phyloP scores from a whole-genome alignment of 1,140 invertebrate species.

The Notospermus geniculatus region DNA sequence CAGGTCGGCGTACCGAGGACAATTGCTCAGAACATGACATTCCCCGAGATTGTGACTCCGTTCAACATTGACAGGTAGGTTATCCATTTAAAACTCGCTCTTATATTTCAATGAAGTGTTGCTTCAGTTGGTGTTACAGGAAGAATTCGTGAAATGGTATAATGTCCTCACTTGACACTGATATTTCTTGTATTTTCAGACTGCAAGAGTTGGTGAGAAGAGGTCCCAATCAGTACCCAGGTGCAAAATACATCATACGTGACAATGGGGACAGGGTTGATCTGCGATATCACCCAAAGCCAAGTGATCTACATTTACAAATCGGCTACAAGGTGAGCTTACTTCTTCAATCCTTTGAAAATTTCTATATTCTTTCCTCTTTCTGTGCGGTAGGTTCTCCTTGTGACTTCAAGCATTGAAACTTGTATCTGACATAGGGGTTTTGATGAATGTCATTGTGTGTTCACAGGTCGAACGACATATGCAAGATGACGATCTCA shows the following conservation, averaged over 20 bases:
- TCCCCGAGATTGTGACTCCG: conserved; percentile 98
- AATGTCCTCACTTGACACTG: too few relatives aligned
- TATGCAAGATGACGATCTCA: conserved; percentile 95
- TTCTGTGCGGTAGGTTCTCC: too few relatives aligned
- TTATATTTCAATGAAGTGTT: too few relatives aligned
- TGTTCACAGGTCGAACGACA: conserved; percentile 81
- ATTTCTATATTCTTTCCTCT: conserved; percentile 4
- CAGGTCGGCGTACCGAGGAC: conserved; percentile 95
- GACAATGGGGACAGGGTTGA: conserved; percentile 99
- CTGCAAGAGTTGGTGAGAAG: conserved; percentile 94
- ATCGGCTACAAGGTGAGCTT: conserved; percentile 88
- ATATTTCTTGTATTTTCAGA: conserved; percentile 57
- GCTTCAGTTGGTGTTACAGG: too few relatives aligned
- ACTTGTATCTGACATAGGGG: conserved; percentile 14
- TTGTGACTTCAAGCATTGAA: not conserved
- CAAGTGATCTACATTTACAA: conserved; percentile 96
- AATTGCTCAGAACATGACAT: conserved; percentile 98
- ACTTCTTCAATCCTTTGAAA: too few relatives aligned
- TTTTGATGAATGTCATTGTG: not conserved
- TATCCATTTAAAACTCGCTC: not conserved
- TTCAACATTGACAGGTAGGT: conserved; percentile 92
- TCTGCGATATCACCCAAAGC: conserved; percentile 95
- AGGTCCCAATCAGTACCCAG: conserved; percentile 98
- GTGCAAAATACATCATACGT: conserved; percentile 97
- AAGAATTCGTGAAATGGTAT: too few relatives aligned